Evolutionary conservation across 2,113 vertebrate genomes (phyloP), one percentile per base, ranked within the genome.

Genomic region (Oostethus manadensis): DNA sequence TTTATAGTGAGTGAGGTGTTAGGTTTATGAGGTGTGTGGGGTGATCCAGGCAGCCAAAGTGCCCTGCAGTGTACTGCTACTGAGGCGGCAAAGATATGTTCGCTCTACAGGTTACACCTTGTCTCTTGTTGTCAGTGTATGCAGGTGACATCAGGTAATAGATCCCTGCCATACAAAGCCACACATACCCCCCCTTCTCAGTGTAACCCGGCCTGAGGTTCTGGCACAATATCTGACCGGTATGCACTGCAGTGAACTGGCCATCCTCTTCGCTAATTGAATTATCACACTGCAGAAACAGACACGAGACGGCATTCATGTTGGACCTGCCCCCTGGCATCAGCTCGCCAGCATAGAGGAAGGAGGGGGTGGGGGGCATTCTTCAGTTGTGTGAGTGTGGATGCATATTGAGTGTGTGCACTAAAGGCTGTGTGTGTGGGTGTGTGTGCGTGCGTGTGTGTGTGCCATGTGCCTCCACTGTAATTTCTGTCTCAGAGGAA

Each of bases 401-500:
- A 68, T 68, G 73, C 45, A 56, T 68, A 62, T 33, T 23, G 18
- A 61, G 74, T 68, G n/a, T 38, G 35, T 70, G 64, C 58, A 58
- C 68, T 77, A 50, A 78, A 54, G 77, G 68, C 71, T 55, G 71
- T 58, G 58, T 63, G 51, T 66, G 68, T 48, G 48, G 70, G 13
- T n/a, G 68, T 65, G 57, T 75, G 56, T 54, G 78, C 71, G n/a
- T 66, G 68, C 51, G 48, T 71, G 13, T n/a, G 68, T 65, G 57
- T 75, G 56, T 54, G 78, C 71, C 44, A 40, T 62, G 29, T 68
- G 80, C 76, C 76, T 80, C 78, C 23, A 68, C 75, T 81, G 72
- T 88, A 83, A 88, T 86, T 86, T 86, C 77, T 56, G 65, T 88
- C 84, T 84, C 79, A 54, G 76, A 79, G 79, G 78, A 80, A 84